Evolutionary conservation across 2,797 vertebrate genomes (phyloP).

Genomic region (Rhinella marina): DNA sequence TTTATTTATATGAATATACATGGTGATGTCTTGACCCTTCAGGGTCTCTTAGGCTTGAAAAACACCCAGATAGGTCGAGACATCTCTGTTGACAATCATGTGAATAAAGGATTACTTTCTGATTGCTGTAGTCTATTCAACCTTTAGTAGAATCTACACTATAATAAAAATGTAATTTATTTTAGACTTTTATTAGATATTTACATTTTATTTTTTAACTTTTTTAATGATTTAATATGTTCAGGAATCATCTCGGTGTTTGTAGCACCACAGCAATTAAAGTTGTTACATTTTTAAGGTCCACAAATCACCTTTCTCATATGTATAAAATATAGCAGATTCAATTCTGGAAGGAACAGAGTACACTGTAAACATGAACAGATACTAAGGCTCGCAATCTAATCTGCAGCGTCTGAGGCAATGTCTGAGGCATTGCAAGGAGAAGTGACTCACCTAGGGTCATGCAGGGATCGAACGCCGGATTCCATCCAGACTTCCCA

Average conservation of each 20-base stretch:
- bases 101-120: no score
- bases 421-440: slow-evolving; percentile 41
- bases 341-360: background rate
- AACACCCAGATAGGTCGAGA: no score
- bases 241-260: background rate
- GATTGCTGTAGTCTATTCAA: no score
- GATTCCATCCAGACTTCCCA: slow-evolving; percentile 49
- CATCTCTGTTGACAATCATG: no score
- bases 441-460: slow-evolving; percentile 55
- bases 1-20: no score
- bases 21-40: no score
- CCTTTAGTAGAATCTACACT: background rate
- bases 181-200: background rate
- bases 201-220: background rate
- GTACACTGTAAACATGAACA: slow-evolving; percentile 20
- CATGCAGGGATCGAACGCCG: slow-evolving; percentile 36
- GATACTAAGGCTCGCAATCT: slow-evolving; percentile 38
- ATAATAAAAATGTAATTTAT: background rate
- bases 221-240: background rate
- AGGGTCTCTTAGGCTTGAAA: no score
- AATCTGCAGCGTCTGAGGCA: slow-evolving; percentile 43
- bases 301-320: background rate
- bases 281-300: background rate
- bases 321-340: slow-evolving; percentile 6
- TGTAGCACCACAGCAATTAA: background rate